These are phyloP conservation scores for Aptenodytes forsteri DNA, from an alignment of 2,113 vertebrate species.

Conservation along the genomic window DNA sequence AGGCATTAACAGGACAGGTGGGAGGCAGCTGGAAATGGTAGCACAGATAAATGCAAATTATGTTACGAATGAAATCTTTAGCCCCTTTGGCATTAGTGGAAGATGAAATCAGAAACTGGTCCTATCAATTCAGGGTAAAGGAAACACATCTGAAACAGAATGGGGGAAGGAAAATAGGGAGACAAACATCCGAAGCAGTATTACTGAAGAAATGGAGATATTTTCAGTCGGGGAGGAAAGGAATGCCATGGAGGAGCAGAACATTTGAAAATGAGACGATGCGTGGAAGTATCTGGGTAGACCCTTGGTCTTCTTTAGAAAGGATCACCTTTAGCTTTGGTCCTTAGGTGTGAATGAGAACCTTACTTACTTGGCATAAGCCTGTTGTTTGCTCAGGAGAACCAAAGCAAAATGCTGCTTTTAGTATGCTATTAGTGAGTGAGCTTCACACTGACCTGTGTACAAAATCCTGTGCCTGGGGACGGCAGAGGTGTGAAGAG, in stretches of 20 bases:
- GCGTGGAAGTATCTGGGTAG: not conserved
- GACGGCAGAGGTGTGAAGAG: not conserved
- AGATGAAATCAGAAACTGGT: not conserved
- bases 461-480: not conserved
- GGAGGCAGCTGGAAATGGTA: not conserved
- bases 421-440: not conserved
- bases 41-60: not conserved
- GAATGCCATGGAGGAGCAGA: not conserved
- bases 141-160: not conserved
- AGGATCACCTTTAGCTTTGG: not conserved
- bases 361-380: not conserved
- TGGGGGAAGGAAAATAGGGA: not conserved
- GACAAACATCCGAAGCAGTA: not conserved
- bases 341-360: not conserved
- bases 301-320: not conserved
- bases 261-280: not conserved
- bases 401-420: not conserved
- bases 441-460: not conserved
- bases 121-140: not conserved
- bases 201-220: not conserved
- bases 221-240: not conserved
- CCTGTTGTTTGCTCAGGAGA: not conserved
- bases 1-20: not conserved
- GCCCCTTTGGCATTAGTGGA: not conserved
- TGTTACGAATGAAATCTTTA: not conserved